Base-by-base conservation (phyloP, 1,140 invertebrate genomes). In the Lepidurus arcticus region DNA sequence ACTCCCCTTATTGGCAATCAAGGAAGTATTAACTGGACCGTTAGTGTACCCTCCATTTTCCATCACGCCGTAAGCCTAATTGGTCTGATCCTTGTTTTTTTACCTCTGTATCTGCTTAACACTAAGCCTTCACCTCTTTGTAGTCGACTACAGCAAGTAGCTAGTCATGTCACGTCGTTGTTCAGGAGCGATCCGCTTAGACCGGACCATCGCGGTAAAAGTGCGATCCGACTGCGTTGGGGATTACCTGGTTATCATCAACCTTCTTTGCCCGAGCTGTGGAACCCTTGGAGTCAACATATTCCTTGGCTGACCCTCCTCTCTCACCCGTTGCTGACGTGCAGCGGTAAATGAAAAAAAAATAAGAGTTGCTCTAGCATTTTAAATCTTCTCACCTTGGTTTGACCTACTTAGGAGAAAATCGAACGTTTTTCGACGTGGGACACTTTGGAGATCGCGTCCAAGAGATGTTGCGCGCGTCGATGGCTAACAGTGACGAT, bases 251-350 rank as follows among this genome's bases (percentile, higher is more conserved):
- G 42, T 13, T 44, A 53, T n/a, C 24, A 76, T 81, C 88, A 90
- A 1, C 82, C 92, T 26, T 85, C 89, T 1, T 87, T 93, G 81
- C 87, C 89, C 77, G 91, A 92, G 80, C 90, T 90, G 80, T 96
- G 94, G 94, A 96, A 96, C 84, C 93, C 93, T 2, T 94, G 93
- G 85, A 89, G 89, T 79, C 89, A 89, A 79, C 88, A 92, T 75
- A 91, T 94, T 80, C 93, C 93, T 0, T 93, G 90, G 84, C 85
- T 90, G 7, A 94, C 92, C 1, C 91, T 92, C 80, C 88, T 91
- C 1, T 93, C 91, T 80, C 94, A 95, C 87, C 93, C 93, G 9
- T 87, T 94, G 65, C 89, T 89, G 81, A 93, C 91, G 88, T 90
- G 92, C 83, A 91, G 91, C 89, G 90, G 91, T 91, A 88, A 78